Evolutionary conservation across 2,113 vertebrate species (phyloP).

Genomic region (Coregonus clupeaformis): DNA sequence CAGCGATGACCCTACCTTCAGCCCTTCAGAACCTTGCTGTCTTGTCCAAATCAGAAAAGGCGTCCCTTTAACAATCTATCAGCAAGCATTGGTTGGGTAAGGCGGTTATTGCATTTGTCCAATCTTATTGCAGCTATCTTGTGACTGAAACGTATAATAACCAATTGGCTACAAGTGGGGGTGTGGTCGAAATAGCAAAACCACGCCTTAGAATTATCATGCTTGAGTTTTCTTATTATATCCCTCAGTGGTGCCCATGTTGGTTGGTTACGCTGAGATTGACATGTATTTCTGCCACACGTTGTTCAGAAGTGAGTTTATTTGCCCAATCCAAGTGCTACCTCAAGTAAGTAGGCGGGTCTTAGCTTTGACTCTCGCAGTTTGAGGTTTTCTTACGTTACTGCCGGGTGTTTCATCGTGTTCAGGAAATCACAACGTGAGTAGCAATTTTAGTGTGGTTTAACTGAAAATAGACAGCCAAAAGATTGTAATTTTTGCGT

Average conservation of each 20-base stretch:
- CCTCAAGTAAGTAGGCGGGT: slow-evolving; percentile 24
- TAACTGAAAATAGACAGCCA: not conserved
- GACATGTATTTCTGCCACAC: slow-evolving; percentile 36
- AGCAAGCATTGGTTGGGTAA: not conserved
- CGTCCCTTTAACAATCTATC: not conserved
- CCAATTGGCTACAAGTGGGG: slow-evolving; percentile 21
- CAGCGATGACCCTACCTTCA: not conserved
- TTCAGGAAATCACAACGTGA: slow-evolving; percentile 69
- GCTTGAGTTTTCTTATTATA: not conserved
- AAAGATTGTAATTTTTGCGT: not conserved
- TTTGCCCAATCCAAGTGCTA: slow-evolving; percentile 39
- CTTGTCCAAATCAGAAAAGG: not conserved
- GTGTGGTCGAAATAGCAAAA: not conserved
- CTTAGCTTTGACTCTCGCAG: not conserved
- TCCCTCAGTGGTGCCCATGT: too few relatives aligned
- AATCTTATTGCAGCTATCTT: not conserved
- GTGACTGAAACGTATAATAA: not conserved
- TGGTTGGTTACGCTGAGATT: not conserved
- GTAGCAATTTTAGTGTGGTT: slow-evolving; percentile 30
- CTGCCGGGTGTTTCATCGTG: slow-evolving; percentile 38
- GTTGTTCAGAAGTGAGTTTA: fast-evolving
- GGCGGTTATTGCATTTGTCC: not conserved
- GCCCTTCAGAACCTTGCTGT: not conserved
- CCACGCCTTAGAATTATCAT: not conserved
- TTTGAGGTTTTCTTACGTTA: slow-evolving; percentile 27